Evolutionary conservation across 64 coral and sea anemone genomes (phyloP), one percentile per base, ranked within the genome.

Genomic region (Montipora foliosa): DNA sequence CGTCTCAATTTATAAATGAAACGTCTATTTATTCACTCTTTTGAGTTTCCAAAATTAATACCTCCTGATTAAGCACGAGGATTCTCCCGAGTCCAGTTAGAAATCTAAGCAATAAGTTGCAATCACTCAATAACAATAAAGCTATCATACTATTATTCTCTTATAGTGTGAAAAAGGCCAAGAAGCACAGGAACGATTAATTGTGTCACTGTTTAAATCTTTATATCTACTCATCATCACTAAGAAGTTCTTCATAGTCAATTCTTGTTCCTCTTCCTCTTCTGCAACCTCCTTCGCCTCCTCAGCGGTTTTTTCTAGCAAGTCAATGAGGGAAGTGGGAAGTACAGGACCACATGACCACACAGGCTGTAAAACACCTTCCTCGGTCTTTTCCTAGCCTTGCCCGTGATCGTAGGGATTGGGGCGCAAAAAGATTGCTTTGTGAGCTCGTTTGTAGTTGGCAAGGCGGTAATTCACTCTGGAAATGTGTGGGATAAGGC

Each of bases 381-480:
- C 79, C 16, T 90, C 93, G 52, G 52, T 55, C 52, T 55, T 55
- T 46, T 81, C n/a, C 87, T 79, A 84, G 9, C 93, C 77, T 57
- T 78, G 93, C 4, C 88, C 52, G 14, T 8, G 10, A 13, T 91
- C 88, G 53, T 90, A 87, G 12, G 88, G 82, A 10, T 91, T 87
- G 2, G 82, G 88, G 13, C 62, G n/a, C 74, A 17, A 91, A 19
- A 95, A 81, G 47, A 87, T 87, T 8, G 94, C 52, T 17, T 87
- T 0, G 21, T 79, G 6, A 47, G 75, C 83, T 58, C 67, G 0
- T 47, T 91, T 95, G 81, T 87, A 95, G 16, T 37, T 73, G 8
- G 94, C 94, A 52, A 91, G 29, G 5, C 82, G 89, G 82, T 91
- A 49, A n/a, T 95, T 95, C 0, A 95, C 94, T 49, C 76, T 44